Percentiles rank a stretch among this genome's conserved stretches.
Evolutionary conservation across 1,140 invertebrate species (phyloP).

Genomic region (Drosophila ogumai): DNA sequence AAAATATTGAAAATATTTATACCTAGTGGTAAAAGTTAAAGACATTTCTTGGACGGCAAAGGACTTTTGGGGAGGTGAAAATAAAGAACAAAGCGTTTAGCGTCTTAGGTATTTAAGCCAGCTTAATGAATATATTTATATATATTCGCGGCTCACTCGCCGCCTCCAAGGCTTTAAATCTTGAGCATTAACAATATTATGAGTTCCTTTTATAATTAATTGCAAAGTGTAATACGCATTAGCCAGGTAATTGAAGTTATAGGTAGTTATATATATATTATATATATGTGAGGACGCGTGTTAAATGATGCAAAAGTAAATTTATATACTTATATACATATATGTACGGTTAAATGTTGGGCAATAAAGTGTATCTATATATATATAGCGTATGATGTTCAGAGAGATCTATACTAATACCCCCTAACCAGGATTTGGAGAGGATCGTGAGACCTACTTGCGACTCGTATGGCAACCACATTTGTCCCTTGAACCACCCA

Average conservation of each 20-base stretch:
- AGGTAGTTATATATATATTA: constrained; percentile 55
- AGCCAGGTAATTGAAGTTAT: constrained; percentile 70
- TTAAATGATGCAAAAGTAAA: constrained; percentile 51
- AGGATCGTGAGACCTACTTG: constrained; percentile 32
- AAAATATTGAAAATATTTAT: constrained; percentile 44
- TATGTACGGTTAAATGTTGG: constrained; percentile 76
- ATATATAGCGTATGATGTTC: constrained; percentile 45
- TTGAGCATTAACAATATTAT: constrained; percentile 80
- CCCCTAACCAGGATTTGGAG: not conserved
- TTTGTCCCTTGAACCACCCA: constrained; percentile 16
- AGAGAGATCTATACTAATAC: constrained; percentile 42
- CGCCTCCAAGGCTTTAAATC: constrained; percentile 78
- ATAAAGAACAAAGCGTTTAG: constrained; percentile 33
- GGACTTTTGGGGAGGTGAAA: constrained; percentile 35
- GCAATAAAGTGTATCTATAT: constrained; percentile 73
- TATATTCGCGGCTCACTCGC: constrained; percentile 28
- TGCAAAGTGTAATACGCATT: constrained; percentile 55
- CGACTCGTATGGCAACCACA: constrained; percentile 19
- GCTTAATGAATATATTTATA: constrained; percentile 52
- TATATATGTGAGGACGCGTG: constrained; percentile 30
- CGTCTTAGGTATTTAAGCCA: constrained; percentile 56
- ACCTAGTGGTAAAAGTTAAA: constrained; percentile 38
- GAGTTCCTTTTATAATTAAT: constrained; percentile 67
- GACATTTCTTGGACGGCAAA: constrained; percentile 16
- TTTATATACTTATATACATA: constrained; percentile 53